A percentile compares a stretch with the other conserved stretches of the same genome.
These are phyloP conservation scores for Seira sanloemensis DNA, from an alignment of 2,888 invertebrate species.

Conservation along the genomic window DNA sequence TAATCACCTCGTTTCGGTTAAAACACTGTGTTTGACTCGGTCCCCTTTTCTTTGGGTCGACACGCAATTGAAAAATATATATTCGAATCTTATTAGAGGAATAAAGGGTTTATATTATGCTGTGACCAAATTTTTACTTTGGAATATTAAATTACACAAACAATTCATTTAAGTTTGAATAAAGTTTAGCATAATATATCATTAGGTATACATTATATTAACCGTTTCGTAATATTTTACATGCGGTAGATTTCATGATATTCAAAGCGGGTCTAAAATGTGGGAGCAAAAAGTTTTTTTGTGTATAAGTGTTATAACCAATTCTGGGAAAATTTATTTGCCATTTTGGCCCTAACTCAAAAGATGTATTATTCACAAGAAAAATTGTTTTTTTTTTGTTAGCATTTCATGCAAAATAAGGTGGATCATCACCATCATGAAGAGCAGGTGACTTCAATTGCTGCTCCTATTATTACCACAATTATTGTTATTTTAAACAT, in stretches of 20 bases:
- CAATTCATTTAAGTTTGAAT: too few species aligned
- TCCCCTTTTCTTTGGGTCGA: conserved; percentile 72
- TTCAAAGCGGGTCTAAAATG: background rate
- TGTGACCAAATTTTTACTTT: conserved; percentile 2
- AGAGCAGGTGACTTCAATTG: conserved; percentile 40
- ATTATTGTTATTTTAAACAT: background rate
- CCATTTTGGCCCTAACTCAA: too few species aligned
- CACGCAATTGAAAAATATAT: conserved; percentile 72
- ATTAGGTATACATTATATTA: too few species aligned
- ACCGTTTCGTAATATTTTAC: too few species aligned
- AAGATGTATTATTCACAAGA: too few species aligned
- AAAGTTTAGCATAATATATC: too few species aligned
- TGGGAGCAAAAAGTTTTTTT: background rate
- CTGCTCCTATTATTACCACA: conserved; percentile 7
- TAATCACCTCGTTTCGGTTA: conserved; percentile 72
- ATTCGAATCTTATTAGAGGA: conserved; percentile 39
- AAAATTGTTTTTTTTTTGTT: conserved; percentile 16
- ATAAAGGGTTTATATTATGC: conserved; percentile 43
- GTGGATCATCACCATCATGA: background rate
- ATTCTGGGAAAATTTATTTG: too few species aligned
- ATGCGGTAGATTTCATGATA: too few species aligned
- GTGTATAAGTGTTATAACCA: background rate
- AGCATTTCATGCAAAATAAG: background rate
- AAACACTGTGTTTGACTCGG: too few species aligned
- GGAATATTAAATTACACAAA: too few species aligned